phyloP scores from a whole-genome alignment of 1,140 invertebrate species.

The Ceratosolen solmsi region DNA sequence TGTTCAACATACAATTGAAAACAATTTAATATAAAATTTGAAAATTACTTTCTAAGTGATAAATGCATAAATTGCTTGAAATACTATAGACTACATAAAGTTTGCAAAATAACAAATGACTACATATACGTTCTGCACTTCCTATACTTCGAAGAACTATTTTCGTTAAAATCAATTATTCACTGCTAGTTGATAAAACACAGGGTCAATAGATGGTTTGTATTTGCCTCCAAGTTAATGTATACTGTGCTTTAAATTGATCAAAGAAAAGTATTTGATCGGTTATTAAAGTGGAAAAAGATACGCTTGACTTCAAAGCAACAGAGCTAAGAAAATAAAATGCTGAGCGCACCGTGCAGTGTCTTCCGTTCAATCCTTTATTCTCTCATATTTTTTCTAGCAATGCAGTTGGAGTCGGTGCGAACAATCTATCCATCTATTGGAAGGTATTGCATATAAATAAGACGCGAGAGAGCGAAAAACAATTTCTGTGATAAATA shows the following conservation, averaged over 20 bases:
- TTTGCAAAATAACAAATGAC: neutral
- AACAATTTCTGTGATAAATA: conserved; percentile 65
- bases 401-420: neutral
- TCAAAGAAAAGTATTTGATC: conserved; percentile 39
- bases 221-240: neutral
- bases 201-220: neutral
- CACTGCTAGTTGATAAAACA: neutral
- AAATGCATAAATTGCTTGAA: too few species aligned
- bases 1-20: too few species aligned
- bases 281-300: conserved; percentile 37
- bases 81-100: too few species aligned
- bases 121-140: neutral
- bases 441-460: conserved; percentile 63
- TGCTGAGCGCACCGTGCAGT: neutral
- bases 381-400: conserved; percentile 5
- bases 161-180: conserved; percentile 15
- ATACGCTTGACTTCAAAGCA: conserved; percentile 36
- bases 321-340: neutral
- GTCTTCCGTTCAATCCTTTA: conserved; percentile 7
- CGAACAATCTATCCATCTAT: conserved; percentile 51
- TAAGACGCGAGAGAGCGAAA: conserved; percentile 55
- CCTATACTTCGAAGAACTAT: neutral
- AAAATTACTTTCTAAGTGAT: too few species aligned
- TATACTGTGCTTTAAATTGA: conserved; percentile 16
- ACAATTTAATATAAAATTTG: too few species aligned